Evolutionary conservation across 2,888 invertebrate genomes (phyloP), one percentile per base, ranked within the genome.

Genomic region (Eristalis arbustorum): DNA sequence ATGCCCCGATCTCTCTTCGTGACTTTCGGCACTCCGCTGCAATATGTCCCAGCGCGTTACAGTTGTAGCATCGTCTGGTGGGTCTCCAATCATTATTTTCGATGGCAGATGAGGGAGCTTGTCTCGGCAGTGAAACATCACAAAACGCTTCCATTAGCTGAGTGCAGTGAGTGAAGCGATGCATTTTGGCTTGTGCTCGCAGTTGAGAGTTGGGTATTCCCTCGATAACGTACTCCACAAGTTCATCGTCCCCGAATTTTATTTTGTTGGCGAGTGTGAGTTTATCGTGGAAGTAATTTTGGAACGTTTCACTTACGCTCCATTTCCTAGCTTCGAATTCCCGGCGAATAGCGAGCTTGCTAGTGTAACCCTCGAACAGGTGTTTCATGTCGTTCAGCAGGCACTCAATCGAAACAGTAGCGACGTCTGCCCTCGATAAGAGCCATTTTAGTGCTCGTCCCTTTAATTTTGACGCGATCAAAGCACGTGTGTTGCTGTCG

Each of bases 1-100:
- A 73, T 4, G 63, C 63, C 0, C 80, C 76, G 1, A 40, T 18
- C 56, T 88, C 77, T 61, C 77, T 61, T 56, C 69, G 82, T 0
- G 72, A 74, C 34, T 83, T 85, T 14, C 78, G 69, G 68, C 88
- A 88, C 13, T 79, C 73, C 23, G 63, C 42, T 22, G 78, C 75
- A 18, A 81, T 63, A 59, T 83, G 80, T 0, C 84, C 88, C 0
- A 82, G 5, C 0, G 81, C 59, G 62, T 87, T 84, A 14, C 76
- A 88, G 18, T 87, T 88, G 28, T 28, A 79, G 34, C 83, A 83
- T 14, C 80, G 61, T n/a, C 66, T 18, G 5, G 57, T 22, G 25
- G 10, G 22, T 14, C 18, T 57, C 14, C 28, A 14, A 40, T 40
- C 40, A 13, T 40, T 11, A 3, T 11, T 40, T 11, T 37, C 37